Evolutionary conservation across 2,113 vertebrate genomes (phyloP), one percentile per base, ranked within the genome.

Genomic region (Crotalus horridus): DNA sequence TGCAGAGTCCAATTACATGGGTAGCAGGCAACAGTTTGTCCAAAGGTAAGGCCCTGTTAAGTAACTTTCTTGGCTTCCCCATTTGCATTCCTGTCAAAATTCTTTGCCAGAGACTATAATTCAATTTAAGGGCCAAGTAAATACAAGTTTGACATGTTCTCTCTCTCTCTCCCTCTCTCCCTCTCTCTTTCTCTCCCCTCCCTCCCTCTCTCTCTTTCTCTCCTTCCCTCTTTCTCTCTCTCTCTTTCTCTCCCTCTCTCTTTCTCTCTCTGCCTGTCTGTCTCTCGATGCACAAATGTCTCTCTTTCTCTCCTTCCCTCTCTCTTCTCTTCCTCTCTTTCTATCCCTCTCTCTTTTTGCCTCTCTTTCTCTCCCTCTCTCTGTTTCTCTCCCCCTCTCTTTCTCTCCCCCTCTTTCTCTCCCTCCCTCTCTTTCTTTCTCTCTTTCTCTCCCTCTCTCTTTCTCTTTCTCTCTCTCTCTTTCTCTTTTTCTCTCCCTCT

Each of bases 1-100:
- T 98, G 98, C 99, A 98, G 99, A 99, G 98, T 98, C 99, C 99
- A 99, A 99, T 99, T 99, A 99, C 98, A 99, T 99, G 99, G 99
- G 99, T 97, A 99, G 99, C 98, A 99, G 99, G 98, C 99, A 99
- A 98, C 99, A 99, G 98, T 99, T 99, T 99, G 99, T 99, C 98
- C 99, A 99, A 98, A 99, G 99, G 99, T 99, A 99, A 99, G 99
- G 97, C 96, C 69, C 97, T 98, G 96, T 97, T 98, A 98, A 98
- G 97, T 98, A 97, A 98, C 98, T 98, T 98, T 97, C 97, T 98
- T 96, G 93, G 96, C 96, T 96, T 97, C 97, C 95, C 96, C 96
- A 97, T 98, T 97, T 98, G 96, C 98, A 97, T 98, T 96, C 94
- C 94, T 97, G 95, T 96, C 97, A 97, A 96, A 97, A 96, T 97